Evolutionary conservation across 2,113 vertebrate species (phyloP).

Genomic region (Emydura subglobosa): DNA sequence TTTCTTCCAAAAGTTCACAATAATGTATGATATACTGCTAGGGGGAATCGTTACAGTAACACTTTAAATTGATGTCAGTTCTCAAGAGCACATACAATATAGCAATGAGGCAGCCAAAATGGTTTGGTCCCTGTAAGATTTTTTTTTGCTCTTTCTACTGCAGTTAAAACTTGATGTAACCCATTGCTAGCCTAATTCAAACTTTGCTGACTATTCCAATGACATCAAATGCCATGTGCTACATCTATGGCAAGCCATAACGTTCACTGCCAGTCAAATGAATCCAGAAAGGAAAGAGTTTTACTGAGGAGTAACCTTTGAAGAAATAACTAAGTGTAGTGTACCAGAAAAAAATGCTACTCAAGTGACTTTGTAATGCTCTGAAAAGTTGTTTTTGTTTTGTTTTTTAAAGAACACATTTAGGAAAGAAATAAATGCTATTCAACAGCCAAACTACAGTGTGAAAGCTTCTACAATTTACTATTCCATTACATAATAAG

Average conservation of each 20-base stretch:
- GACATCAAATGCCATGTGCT: not conserved
- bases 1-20: not conserved
- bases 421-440: not conserved
- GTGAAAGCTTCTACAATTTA: not conserved
- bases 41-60: not conserved
- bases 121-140: not conserved
- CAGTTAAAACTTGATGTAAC: not conserved
- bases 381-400: not conserved
- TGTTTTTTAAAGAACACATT: not conserved
- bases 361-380: constrained; percentile 1
- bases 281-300: not conserved
- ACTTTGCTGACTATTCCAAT: not conserved
- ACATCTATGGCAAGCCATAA: not conserved
- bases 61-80: not conserved
- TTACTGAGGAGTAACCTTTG: constrained; percentile 1
- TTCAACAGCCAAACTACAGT: constrained; percentile 5
- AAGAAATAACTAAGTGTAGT: not conserved
- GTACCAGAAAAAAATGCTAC: not conserved
- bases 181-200: not conserved
- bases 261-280: not conserved
- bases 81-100: accelerated
- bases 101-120: not conserved
- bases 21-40: not conserved
- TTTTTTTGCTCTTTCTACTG: not conserved
- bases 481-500: not conserved